Percentiles rank a stretch among this genome's conserved stretches.
phyloP scores from a whole-genome alignment of 2,797 vertebrate species.

The Acropternis orthonyx region DNA sequence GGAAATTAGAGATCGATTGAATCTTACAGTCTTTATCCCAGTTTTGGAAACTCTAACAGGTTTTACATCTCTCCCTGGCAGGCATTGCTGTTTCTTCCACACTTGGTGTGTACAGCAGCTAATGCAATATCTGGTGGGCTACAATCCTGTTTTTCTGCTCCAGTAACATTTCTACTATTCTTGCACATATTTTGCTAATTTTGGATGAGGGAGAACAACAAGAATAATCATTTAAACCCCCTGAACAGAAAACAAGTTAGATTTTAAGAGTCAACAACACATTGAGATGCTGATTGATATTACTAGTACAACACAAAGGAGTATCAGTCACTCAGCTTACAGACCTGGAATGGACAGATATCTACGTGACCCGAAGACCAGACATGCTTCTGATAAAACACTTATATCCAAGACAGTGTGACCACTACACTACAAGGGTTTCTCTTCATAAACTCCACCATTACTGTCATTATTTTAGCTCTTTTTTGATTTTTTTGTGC shows the following conservation, averaged over 20 bases:
- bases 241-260: not conserved
- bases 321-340: not conserved
- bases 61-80: not conserved
- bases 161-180: not conserved
- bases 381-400: not conserved
- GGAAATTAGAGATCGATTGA: not conserved
- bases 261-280: not conserved
- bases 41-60: not conserved
- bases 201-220: not conserved
- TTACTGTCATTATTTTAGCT: not conserved
- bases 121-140: not conserved
- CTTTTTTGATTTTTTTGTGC: not conserved
- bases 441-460: not conserved
- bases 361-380: not conserved
- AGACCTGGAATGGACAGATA: not conserved
- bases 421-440: not conserved
- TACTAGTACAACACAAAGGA: not conserved
- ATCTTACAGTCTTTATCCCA: not conserved
- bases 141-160: not conserved
- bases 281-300: not conserved
- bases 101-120: not conserved
- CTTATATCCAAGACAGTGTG: not conserved
- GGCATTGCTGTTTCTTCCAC: not conserved
- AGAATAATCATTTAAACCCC: not conserved
- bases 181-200: not conserved